Conservation (phyloP, 2,113 vertebrate species). For the Bufo bufo region DNA sequence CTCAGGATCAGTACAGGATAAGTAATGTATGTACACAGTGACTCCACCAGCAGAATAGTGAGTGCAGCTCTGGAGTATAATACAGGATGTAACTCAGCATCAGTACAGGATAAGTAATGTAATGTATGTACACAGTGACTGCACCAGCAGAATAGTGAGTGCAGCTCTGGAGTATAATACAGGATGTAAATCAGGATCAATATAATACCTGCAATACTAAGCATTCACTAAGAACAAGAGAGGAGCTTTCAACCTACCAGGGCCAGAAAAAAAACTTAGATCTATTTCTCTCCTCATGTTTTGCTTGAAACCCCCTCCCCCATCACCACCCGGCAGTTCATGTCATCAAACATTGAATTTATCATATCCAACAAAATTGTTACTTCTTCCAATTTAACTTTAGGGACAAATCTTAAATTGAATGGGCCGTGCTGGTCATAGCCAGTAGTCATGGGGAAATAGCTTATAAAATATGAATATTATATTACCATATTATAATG, state of each 20-base stretch:
- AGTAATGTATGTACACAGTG: too few relatives aligned
- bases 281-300: background rate
- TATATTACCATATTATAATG: conserved; percentile 5
- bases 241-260: background rate
- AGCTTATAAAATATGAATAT: conserved; percentile 53
- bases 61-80: too few relatives aligned
- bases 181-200: background rate
- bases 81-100: too few relatives aligned
- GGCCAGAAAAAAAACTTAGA: conserved; percentile 20
- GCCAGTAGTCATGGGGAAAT: conserved; percentile 47
- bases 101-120: too few relatives aligned
- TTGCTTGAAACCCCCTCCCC: background rate
- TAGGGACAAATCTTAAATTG: conserved; percentile 40
- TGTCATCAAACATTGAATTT: conserved; percentile 27
- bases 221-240: background rate
- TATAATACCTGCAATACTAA: background rate
- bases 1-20: too few relatives aligned
- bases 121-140: too few relatives aligned
- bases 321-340: background rate
- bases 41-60: too few relatives aligned
- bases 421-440: background rate
- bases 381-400: conserved; percentile 51
- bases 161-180: background rate
- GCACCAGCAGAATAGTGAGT: background rate
- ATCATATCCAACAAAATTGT: conserved; percentile 48